These are phyloP conservation scores for Thunnus albacares DNA, from an alignment of 2,797 vertebrate genomes.

Conservation along the genomic window DNA sequence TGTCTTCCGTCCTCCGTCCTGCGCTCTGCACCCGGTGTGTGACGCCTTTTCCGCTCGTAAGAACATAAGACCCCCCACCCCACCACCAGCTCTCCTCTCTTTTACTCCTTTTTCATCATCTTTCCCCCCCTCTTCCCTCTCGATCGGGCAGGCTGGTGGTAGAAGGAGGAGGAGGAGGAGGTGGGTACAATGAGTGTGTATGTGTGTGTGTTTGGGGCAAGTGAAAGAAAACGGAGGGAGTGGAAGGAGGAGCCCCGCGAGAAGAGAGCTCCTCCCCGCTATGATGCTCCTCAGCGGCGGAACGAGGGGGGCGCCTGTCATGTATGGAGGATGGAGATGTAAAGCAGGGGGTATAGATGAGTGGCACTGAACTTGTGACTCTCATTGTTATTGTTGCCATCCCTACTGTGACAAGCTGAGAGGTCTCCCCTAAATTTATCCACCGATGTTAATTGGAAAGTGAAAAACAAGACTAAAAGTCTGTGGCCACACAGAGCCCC, in stretches of 20 bases:
- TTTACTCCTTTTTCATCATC: conserved; percentile 44
- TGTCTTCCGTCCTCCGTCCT: conserved; percentile 34
- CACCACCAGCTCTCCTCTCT: neutral
- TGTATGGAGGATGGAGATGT: conserved; percentile 5
- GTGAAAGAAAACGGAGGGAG: conserved; percentile 40
- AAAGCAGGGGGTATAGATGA: conserved; percentile 18
- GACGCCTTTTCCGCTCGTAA: conserved; percentile 69
- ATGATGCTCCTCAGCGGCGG: conserved; percentile 62
- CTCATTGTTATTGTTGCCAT: neutral
- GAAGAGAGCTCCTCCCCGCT: conserved; percentile 68
- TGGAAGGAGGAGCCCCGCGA: conserved; percentile 61
- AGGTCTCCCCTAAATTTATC: neutral
- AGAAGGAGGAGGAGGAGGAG: conserved; percentile 25
- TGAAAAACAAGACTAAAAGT: neutral
- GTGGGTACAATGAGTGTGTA: conserved; percentile 31
- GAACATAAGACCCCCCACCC: conserved; percentile 38
- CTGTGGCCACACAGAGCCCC: conserved; percentile 19
- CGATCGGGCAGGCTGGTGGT: conserved; percentile 25
- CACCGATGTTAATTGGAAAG: neutral
- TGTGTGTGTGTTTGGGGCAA: conserved; percentile 25
- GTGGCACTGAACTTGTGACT: accelerated
- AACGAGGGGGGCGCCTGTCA: conserved; percentile 4
- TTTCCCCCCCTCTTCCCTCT: neutral
- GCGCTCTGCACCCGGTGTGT: conserved; percentile 44
- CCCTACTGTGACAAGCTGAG: neutral